Base-by-base conservation (phyloP, 2,797 vertebrate species). In the Lagocephalus sceleratus region DNA sequence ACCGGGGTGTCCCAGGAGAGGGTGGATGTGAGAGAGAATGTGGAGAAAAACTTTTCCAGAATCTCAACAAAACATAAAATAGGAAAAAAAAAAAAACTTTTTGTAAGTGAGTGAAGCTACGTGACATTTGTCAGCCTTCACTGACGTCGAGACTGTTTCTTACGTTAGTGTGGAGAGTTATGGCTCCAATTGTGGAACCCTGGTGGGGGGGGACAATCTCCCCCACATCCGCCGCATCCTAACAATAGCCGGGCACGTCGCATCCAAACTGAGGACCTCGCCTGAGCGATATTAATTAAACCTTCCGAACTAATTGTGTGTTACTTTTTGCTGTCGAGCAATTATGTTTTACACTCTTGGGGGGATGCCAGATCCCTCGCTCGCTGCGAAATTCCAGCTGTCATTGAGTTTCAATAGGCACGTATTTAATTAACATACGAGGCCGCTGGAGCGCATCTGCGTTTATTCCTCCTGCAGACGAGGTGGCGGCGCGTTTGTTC, bases 371-470 rank as follows among this genome's bases (percentile, higher is more conserved):
- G 68, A 78, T 78, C 68, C 82, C 73, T 67, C 67, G 77, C 72
- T 83, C 81, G 58, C 81, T 78, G 75, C 85, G 78, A 89, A 83
- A 86, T 81, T 88, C 85, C 85, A 91, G 87, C 87, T 90, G 87
- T 87, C 85, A 85, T 82, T 76, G 83, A 75, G 86, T 88, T 91
- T 89, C 88, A 90, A 87, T 87, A 85, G 89, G 84, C 85, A 87
- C 85, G 82, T 87, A 88, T 90, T 90, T 88, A 90, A 90, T 91
- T 90, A 91, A 89, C 84, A 88, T 83, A 82, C 72, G 38, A 82
- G 82, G 85, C 81, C 80, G 77, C 76, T 82, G 80, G 83, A 86
- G 87, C 85, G 78, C 82, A 76, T 83, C 84, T 73, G 78, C 84
- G 85, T 89, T 81, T 89, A 79, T 86, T 85, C 79, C 65, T 82